A percentile compares a stretch with the other conserved stretches of the same genome.
Conservation (phyloP, 2,888 invertebrate genomes). For the Seira sanloemensis region DNA sequence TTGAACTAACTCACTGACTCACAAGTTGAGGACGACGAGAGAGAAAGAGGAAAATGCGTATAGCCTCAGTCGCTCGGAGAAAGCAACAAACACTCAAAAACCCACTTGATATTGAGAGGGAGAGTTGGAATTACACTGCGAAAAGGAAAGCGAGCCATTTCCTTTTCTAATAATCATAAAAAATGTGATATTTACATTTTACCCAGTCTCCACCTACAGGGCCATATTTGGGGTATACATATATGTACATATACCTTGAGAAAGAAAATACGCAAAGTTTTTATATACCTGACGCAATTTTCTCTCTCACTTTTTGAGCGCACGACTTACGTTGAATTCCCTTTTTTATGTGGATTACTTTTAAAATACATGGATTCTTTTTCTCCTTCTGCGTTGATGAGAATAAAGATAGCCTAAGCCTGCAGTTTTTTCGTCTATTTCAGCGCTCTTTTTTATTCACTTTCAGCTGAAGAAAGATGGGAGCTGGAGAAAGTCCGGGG, state of each 20-base stretch:
- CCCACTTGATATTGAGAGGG: background rate
- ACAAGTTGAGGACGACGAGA: background rate
- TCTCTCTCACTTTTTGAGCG: background rate
- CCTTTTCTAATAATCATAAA: slow-evolving; percentile 28
- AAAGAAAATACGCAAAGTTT: too few relatives aligned
- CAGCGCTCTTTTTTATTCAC: background rate
- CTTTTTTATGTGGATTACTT: background rate
- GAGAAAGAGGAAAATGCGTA: background rate
- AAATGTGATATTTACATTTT: slow-evolving; percentile 7
- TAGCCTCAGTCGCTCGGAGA: too few relatives aligned
- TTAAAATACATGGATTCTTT: background rate
- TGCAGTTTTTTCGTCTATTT: background rate
- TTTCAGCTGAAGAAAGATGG: background rate
- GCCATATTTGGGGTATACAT: background rate
- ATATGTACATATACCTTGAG: too few relatives aligned
- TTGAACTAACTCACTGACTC: background rate
- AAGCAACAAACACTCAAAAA: background rate
- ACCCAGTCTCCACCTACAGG: background rate
- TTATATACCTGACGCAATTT: background rate
- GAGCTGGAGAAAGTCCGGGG: background rate
- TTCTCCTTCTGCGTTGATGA: background rate
- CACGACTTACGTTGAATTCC: too few relatives aligned
- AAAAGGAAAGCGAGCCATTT: background rate
- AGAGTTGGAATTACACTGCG: background rate
- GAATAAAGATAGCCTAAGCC: background rate